Evolutionary conservation across 2,888 invertebrate genomes (phyloP).

Genomic region (Aleiodes testaceus): DNA sequence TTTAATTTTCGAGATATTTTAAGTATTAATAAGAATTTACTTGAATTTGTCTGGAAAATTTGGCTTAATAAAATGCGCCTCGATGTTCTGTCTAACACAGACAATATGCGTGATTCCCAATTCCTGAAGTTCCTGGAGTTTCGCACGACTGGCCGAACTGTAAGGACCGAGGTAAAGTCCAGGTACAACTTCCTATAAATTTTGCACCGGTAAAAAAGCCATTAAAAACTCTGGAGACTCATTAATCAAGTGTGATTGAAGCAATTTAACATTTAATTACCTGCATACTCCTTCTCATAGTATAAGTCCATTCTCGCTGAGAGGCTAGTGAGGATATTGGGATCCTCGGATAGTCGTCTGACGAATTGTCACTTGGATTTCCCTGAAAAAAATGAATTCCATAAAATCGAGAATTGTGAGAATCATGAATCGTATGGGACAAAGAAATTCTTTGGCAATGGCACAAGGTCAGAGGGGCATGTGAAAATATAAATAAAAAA

Average conservation of each 20-base stretch:
- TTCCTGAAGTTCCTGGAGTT: conserved; percentile 74
- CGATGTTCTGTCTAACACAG: conserved; percentile 79
- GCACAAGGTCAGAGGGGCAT: too few relatives aligned
- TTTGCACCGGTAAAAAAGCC: not conserved
- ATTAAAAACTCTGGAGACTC: not conserved
- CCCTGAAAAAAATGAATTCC: conserved; percentile 53
- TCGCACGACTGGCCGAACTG: conserved; percentile 77
- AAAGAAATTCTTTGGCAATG: too few relatives aligned
- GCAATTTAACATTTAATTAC: conserved; percentile 49
- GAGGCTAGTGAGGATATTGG: conserved; percentile 54
- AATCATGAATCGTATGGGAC: too few relatives aligned
- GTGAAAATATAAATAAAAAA: not conserved
- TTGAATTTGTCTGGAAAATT: conserved; percentile 78
- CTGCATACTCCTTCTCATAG: conserved; percentile 70
- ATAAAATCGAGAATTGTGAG: too few relatives aligned
- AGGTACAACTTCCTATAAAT: conserved; percentile 77
- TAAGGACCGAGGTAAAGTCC: conserved; percentile 80
- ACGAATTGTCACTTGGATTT: conserved; percentile 53
- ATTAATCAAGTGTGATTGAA: not conserved
- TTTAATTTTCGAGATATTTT: not conserved
- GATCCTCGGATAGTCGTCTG: conserved; percentile 59
- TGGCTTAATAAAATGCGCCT: conserved; percentile 78
- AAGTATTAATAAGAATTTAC: too few relatives aligned
- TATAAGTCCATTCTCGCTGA: conserved; percentile 68
- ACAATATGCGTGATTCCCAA: conserved; percentile 80